Conservation (phyloP, 2,888 invertebrate genomes). For the Periphyllus acericola region DNA sequence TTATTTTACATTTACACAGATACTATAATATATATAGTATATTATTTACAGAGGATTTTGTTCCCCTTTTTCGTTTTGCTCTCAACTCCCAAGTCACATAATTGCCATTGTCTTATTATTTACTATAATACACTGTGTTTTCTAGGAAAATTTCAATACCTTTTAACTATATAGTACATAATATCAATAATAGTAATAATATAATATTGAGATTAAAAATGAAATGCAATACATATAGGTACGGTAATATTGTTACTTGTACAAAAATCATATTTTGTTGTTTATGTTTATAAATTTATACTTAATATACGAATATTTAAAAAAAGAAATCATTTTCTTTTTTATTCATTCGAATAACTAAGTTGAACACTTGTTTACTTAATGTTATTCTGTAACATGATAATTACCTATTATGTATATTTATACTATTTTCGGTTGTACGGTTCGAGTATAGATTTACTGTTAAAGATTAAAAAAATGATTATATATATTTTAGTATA, state of each 20-base stretch:
- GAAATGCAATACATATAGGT: too few species aligned
- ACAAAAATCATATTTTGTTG: too few species aligned
- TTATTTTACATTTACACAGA: too few species aligned
- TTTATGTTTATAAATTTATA: too few species aligned
- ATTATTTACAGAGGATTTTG: too few species aligned
- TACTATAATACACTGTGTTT: neutral
- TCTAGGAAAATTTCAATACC: too few species aligned
- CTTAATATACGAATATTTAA: neutral
- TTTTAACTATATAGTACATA: too few species aligned
- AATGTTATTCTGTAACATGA: neutral
- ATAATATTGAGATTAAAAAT: too few species aligned
- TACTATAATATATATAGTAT: too few species aligned
- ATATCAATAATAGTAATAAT: too few species aligned
- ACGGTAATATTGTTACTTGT: too few species aligned
- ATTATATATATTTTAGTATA: neutral
- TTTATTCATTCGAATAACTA: neutral
- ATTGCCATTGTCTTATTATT: neutral
- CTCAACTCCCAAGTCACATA: neutral
- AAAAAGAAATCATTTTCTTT: slow-evolving; percentile 3
- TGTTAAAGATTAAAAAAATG: slow-evolving; percentile 14
- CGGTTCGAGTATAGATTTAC: neutral
- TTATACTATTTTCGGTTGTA: neutral
- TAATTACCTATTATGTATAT: neutral
- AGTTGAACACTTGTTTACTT: neutral
- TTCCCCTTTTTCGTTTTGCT: neutral